Base-by-base conservation (phyloP, 1,140 invertebrate species). In the Samia ricini region DNA sequence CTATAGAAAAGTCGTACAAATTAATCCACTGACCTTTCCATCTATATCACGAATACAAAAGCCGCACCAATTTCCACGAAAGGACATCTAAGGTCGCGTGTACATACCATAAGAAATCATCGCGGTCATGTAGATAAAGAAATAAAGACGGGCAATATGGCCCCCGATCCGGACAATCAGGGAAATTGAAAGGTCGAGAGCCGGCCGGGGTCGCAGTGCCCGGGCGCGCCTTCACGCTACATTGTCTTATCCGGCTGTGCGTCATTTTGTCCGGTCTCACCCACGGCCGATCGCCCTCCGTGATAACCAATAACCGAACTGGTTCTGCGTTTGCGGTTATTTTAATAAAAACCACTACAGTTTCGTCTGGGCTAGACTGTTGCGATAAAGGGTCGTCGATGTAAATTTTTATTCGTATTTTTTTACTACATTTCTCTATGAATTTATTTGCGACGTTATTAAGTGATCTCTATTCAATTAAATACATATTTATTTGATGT, bases 211-310 rank as follows among this genome's bases (percentile, higher is more conserved):
- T 42, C 33, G 12, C 33, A 15, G 33, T 42, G 33, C 8, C 68
- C 66, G 67, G 64, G 66, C 55, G 18, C 60, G 59, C 60, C 73
- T 74, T 80, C 71, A 70, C 71, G 70, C 66, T 76, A 80, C 77
- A 76, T 77, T 77, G 77, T 80, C 77, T 80, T 74, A 74, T 72
- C 75, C 73, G 74, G 72, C 55, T 66, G 66, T 79, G 72, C 64
- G 69, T 79, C 77, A 77, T 79, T 72, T 74, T 56, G 50, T 62
- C 65, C 69, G 59, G 66, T 36, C 12, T 10, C 33, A 42, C 33
- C 33, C 3, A 42, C 59, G 61, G 33, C 62, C 4, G 21, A 51
- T 51, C 8, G 49, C 7, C 8, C 15, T 63, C 68, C n/a, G n/a
- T n/a, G 59, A 73, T 76, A 74, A 69, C 61, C 67, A 72, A 71